A percentile compares a stretch with the other conserved stretches of the same genome.
phyloP scores from a whole-genome alignment of 2,888 invertebrate genomes.

The Heliothis peltigera region DNA sequence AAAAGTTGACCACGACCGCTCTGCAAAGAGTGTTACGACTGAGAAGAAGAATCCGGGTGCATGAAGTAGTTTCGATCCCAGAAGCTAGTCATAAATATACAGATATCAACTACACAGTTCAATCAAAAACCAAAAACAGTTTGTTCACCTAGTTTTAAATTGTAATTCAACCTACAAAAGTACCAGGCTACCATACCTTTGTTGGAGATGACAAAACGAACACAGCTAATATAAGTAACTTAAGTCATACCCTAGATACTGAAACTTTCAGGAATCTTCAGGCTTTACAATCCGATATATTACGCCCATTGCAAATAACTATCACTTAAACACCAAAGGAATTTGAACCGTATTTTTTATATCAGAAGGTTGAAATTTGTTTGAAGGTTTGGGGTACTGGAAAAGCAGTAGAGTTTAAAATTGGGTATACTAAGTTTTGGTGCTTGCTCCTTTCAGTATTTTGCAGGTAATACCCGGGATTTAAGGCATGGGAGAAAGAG shows the following conservation, averaged over 20 bases:
- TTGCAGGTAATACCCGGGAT: constrained; percentile 51
- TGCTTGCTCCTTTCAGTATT: constrained; percentile 62
- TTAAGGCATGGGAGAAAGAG: constrained; percentile 7
- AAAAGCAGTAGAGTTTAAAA: constrained; percentile 72
- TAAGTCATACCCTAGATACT: constrained; percentile 44
- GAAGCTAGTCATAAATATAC: no score
- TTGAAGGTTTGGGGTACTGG: neutral
- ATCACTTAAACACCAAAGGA: constrained; percentile 4
- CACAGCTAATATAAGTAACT: constrained; percentile 34
- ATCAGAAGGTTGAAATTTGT: neutral
- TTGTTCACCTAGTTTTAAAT: neutral
- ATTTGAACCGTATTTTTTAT: neutral
- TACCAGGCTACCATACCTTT: constrained; percentile 36
- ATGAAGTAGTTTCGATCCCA: no score
- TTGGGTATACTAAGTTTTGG: constrained; percentile 77
- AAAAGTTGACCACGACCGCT: no score
- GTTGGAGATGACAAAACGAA: constrained; percentile 42
- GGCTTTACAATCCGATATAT: constrained; percentile 62
- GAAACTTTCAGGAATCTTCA: constrained; percentile 61
- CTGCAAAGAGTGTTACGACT: no score
- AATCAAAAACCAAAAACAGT: no score
- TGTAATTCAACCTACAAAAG: constrained; percentile 1
- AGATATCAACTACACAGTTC: no score
- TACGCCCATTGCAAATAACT: constrained; percentile 54
- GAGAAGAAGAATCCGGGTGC: no score